Evolutionary conservation across 2,797 vertebrate genomes (phyloP), one percentile per base, ranked within the genome.

Genomic region (Phalloptychus januarius): DNA sequence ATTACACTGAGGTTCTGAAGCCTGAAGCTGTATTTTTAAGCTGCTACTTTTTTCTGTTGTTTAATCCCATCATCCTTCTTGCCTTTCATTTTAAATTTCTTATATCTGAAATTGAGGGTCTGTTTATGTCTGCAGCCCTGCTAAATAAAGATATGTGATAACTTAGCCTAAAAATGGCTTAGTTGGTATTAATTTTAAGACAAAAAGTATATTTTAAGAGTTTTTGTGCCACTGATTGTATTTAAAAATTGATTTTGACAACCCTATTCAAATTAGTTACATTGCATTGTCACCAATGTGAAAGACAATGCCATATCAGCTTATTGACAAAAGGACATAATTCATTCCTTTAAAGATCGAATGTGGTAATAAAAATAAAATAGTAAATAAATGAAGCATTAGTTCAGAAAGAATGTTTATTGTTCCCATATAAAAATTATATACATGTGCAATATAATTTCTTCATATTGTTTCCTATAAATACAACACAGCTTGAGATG

Each of bases 401-500:
- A 33, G 48, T 71, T 85, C 7, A 73, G 33, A 78, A 87, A 82
- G 4, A 63, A 71, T 38, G 45, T 90, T 87, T 86, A 81, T 89
- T 91, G 6, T 77, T 65, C 1, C 18, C 18, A 82, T 78, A 82
- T 44, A 90, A 87, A 79, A 76, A 85, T 79, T 0, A 46, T 82
- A 81, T 70, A 77, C 76, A 86, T 61, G 45, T 50, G 75, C 42
- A 81, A 81, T 38, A 61, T 46, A 52, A 79, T 86, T 87, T 38
- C 0, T 71, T 79, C 23, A 36, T 54, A 28, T 74, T 23, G 8
- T 54, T 61, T 36, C n/a, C 20, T 78, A 85, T 86, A 88, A 91
- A 91, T 86, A 89, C 52, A 87, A 78, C 1, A 71, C 36, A 81
- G 36, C 4, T 45, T 61, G 44, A 11, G 76, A 20, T 31, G n/a